Evolutionary conservation across 2,797 vertebrate genomes (phyloP).

Genomic region (Chloroceryle inda): DNA sequence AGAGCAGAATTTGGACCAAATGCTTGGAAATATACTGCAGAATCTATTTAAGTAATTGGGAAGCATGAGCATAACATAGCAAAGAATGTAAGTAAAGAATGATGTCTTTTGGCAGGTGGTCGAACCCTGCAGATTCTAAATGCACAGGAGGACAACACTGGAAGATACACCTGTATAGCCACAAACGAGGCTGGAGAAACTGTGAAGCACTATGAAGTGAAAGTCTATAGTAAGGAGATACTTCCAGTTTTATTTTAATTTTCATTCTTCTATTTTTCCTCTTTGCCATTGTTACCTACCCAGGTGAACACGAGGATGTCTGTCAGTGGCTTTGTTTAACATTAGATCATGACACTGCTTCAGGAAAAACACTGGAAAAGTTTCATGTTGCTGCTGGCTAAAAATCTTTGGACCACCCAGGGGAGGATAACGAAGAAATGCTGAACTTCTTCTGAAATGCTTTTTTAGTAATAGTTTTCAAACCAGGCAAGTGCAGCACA

Average conservation of each 20-base stretch:
- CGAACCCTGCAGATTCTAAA: slow-evolving; percentile 93
- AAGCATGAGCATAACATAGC: background rate
- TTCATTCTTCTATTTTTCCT: background rate
- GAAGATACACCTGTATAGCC: slow-evolving; percentile 93
- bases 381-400: background rate
- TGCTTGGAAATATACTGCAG: background rate
- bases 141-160: slow-evolving; percentile 88
- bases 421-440: background rate
- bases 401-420: background rate
- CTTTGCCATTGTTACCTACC: background rate
- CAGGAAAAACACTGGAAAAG: background rate
- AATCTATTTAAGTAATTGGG: background rate
- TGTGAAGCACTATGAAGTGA: slow-evolving; percentile 93
- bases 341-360: background rate
- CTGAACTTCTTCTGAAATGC: background rate
- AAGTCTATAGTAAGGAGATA: slow-evolving; percentile 90
- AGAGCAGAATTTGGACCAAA: background rate
- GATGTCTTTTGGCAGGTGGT: slow-evolving; percentile 84
- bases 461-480: background rate
- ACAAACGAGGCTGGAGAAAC: slow-evolving; percentile 95
- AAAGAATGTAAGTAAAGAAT: background rate
- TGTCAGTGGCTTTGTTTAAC: background rate
- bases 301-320: background rate
- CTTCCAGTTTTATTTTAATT: background rate
- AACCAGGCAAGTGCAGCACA: background rate